Base-by-base conservation (phyloP, 2,797 vertebrate species). In the Clarias platycephalus region DNA sequence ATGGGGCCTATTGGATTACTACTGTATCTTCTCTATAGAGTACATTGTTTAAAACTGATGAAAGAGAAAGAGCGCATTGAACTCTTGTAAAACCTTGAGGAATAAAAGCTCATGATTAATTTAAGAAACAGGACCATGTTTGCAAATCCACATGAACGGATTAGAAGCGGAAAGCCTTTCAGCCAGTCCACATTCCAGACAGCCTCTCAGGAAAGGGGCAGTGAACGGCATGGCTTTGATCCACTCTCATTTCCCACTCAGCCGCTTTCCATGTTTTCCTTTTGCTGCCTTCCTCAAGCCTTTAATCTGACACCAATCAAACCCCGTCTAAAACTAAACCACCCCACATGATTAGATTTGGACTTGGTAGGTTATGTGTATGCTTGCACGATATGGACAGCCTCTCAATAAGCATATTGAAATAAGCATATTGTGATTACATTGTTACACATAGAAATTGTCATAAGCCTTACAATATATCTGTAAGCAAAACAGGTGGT, bases 151-250 rank as follows among this genome's bases (percentile, higher is more conserved):
- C 58, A 77, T 60, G 72, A 82, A 85, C 62, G 70, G 87, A 88
- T 91, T 90, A 90, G 18, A 16, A 77, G n/a, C 26, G 83, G 84
- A 85, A 90, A 87, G 86, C 76, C 86, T 85, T 86, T 83, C 77
- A 77, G 79, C 87, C 83, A 86, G 84, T 31, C 71, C 64, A 26
- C 86, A 89, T 91, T 89, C 87, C 90, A 89, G 80, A 85, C 55
- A 79, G 78, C 44, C 62, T 64, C 83, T 85, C 80, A 70, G 82
- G 63, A 84, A 86, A 75, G 82, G 67, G 83, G 72, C 72, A 83
- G 57, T 81, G 83, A 71, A 75, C 68, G 58, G 34, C 58, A 16
- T 15, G 71, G 34, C 80, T 84, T 85, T 87, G 78, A 86, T 89
- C 85, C 70, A 58, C 66, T 77, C 24, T 2, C 60, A 67, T 64